Base-by-base conservation (phyloP, 2,888 invertebrate species). In the Entomobrya proxima region DNA sequence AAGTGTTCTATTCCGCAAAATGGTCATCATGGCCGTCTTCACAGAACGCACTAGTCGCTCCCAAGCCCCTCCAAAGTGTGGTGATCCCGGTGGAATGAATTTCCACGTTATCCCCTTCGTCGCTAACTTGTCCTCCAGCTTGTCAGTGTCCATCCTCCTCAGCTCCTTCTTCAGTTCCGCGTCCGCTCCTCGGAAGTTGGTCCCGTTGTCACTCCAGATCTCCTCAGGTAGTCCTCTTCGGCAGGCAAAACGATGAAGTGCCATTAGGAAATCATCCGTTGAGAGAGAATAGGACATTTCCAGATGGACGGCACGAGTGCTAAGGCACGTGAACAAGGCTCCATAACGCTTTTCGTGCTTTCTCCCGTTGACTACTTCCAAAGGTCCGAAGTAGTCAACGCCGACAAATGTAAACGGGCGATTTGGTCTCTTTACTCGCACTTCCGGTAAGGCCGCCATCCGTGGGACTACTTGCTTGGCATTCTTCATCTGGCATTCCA, bases 11-110 rank as follows among this genome's bases (percentile, higher is more conserved):
- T 11, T n/a, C 32, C 69, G 77, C 13, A 84, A n/a, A 0, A 69
- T 13, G 0, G n/a, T 13, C 7, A 24, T 9, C 15, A 87, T 13
- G 6, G 77, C 69, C 0, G 9, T 50, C 40, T 87, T 87, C 9
- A 76, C 79, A 47, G 67, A 72, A 37, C 69, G 0, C 0, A 87
- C 67, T 15, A 86, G 24, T 5, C 87, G 27, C 35, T 83, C 87
- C 88, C 86, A 88, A 0, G 79, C 30, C 0, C 81, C 86, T 24
- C 81, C 86, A 24, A 85, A 61, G 40, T 85, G 84, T 1, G 85
- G 85, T 0, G 79, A 67, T 2, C 44, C 4, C 0, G 85, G 84
- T 5, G 84, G 87, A 11, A 72, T 81, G 30, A 87, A 87, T 3
- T 85, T 64, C 81, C 81, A 87, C 2, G 50, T 32, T 0, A 86